Evolutionary conservation across 2,113 vertebrate genomes (phyloP).

Genomic region (Tricholaema leucomelas): DNA sequence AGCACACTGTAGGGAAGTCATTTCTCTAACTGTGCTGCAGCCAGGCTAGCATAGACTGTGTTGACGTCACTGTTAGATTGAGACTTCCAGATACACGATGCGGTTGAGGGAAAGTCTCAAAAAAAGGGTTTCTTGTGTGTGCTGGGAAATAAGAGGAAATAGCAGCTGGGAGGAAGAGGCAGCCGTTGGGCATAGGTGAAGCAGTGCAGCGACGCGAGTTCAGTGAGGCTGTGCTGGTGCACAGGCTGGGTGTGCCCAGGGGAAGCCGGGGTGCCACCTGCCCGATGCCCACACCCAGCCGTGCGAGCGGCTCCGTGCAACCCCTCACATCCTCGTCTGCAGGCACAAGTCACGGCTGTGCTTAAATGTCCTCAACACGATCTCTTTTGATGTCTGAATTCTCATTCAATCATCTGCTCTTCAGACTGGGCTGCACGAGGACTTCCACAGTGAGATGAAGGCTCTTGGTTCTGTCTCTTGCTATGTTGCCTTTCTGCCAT

Average conservation of each 20-base stretch:
- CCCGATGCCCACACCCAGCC: fast-evolving
- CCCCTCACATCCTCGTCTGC: fast-evolving
- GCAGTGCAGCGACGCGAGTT: fast-evolving
- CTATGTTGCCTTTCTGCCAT: neutral
- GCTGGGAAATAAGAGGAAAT: neutral
- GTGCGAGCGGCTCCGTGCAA: neutral
- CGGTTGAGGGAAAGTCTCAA: neutral
- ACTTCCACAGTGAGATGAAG: neutral
- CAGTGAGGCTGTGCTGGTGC: neutral
- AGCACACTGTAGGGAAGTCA: fast-evolving
- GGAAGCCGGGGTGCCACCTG: neutral
- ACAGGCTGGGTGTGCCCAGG: fast-evolving
- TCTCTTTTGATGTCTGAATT: neutral
- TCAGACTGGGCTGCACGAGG: neutral
- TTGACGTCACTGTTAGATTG: neutral
- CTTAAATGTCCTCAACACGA: fast-evolving
- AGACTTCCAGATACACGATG: neutral
- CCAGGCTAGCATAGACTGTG: fast-evolving
- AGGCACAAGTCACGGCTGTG: fast-evolving
- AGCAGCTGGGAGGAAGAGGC: neutral
- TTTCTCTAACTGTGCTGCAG: neutral
- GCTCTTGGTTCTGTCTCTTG: neutral
- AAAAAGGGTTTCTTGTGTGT: neutral
- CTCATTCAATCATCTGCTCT: neutral
- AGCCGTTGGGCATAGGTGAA: neutral